These are phyloP conservation scores for Heteronetta atricapilla DNA, from an alignment of 2,113 vertebrate genomes.

Conservation along the genomic window DNA sequence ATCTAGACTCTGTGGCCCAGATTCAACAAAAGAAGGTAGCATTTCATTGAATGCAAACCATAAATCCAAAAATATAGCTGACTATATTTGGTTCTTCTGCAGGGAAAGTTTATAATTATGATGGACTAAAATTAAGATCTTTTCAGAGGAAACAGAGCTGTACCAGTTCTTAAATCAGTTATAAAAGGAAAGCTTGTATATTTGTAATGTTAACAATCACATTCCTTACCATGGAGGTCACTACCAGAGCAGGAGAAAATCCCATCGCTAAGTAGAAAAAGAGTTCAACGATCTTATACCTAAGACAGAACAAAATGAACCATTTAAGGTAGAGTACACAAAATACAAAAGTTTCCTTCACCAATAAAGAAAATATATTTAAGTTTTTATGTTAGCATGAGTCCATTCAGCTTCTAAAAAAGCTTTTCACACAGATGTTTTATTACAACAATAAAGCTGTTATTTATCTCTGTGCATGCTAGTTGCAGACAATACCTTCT, in stretches of 20 bases:
- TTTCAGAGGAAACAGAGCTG: background rate
- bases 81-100: background rate
- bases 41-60: background rate
- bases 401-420: background rate
- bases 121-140: background rate
- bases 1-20: background rate
- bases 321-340: background rate
- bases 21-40: background rate
- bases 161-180: background rate
- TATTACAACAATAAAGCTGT: background rate
- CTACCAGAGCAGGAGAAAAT: slow-evolving; percentile 94
- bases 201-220: background rate
- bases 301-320: slow-evolving; percentile 45
- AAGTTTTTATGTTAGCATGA: background rate
- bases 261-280: slow-evolving; percentile 97
- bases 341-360: background rate
- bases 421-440: background rate
- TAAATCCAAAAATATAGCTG: background rate
- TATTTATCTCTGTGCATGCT: background rate
- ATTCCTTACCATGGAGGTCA: slow-evolving; percentile 93
- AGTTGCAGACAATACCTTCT: background rate
- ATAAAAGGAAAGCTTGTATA: background rate
- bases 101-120: background rate
- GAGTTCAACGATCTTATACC: slow-evolving; percentile 96
- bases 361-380: background rate